A percentile compares a stretch with the other conserved stretches of the same genome.
phyloP scores from a whole-genome alignment of 1,140 invertebrate genomes.

The Diachasma alloeum region DNA sequence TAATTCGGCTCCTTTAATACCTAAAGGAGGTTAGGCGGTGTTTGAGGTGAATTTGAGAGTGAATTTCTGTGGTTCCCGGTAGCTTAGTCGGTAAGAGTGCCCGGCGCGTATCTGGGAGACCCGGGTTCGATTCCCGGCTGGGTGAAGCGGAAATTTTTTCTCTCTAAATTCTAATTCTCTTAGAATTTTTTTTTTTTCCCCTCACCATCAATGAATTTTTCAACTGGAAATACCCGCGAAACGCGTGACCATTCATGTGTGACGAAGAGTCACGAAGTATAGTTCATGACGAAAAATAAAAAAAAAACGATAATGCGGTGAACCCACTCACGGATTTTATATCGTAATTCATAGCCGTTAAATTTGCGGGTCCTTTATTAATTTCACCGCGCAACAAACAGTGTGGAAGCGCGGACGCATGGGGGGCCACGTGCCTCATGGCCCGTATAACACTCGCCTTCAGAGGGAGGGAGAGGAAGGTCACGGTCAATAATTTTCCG shows the following conservation, averaged over 20 bases:
- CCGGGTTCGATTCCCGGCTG: no score
- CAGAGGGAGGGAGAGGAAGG: conserved; percentile 19
- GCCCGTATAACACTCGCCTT: background rate
- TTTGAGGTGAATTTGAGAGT: no score
- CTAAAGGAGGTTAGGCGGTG: no score
- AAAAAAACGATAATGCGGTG: conserved; percentile 17
- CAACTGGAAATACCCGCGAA: background rate
- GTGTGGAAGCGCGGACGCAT: background rate
- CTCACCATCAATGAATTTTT: background rate
- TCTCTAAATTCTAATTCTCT: no score
- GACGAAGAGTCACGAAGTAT: background rate
- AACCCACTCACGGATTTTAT: conserved; percentile 20
- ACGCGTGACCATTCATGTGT: background rate
- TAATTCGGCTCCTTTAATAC: no score
- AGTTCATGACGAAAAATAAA: background rate
- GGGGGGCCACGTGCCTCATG: background rate
- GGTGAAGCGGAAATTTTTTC: no score
- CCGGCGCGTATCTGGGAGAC: no score
- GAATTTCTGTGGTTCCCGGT: no score
- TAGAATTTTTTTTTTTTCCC: no score
- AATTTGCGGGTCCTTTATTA: conserved; percentile 35
- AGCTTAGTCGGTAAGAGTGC: no score
- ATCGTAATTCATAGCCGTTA: conserved; percentile 34
- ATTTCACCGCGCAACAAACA: conserved; percentile 17
- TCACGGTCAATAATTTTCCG: conserved; percentile 35